These are phyloP conservation scores for Romanogobio albipinnatus DNA, from an alignment of 2,113 vertebrate species.

Conservation along the genomic window DNA sequence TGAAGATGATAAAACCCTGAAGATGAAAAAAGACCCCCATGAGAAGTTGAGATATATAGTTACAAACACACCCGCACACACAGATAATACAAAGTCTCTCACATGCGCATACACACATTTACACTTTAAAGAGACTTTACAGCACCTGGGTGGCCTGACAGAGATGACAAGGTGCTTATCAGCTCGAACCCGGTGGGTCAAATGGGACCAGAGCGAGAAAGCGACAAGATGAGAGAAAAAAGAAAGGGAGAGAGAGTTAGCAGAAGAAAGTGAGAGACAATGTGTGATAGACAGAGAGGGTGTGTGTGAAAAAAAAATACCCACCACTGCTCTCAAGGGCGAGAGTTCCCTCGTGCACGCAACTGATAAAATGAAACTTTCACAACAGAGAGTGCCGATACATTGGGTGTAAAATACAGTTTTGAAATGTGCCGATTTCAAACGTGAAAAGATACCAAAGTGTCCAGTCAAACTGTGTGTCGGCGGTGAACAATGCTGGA, in stretches of 20 bases:
- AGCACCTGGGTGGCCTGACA: slow-evolving; percentile 33
- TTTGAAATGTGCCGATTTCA: neutral
- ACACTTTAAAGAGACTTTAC: slow-evolving; percentile 13
- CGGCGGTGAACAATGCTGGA: neutral
- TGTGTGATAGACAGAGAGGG: neutral
- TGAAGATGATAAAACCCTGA: neutral
- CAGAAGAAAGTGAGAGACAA: slow-evolving; percentile 53
- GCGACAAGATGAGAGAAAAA: slow-evolving; percentile 49
- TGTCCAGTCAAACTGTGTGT: neutral
- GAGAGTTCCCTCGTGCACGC: slow-evolving; percentile 11
- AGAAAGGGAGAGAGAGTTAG: slow-evolving; percentile 40
- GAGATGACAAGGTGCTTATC: slow-evolving; percentile 41
- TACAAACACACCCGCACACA: slow-evolving; percentile 19
- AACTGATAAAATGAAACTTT: slow-evolving; percentile 37
- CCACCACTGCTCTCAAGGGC: slow-evolving; percentile 30
- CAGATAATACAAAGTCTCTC: slow-evolving; percentile 26
- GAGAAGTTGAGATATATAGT: neutral
- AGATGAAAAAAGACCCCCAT: neutral
- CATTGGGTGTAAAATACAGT: neutral
- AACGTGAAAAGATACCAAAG: neutral
- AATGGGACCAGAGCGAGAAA: slow-evolving; percentile 51
- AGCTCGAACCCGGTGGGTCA: slow-evolving; percentile 48
- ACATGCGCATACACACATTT: slow-evolving; percentile 43
- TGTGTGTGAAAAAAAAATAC: slow-evolving; percentile 23
- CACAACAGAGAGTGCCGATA: slow-evolving; percentile 3